These are phyloP conservation scores for Gasteruption jaculator DNA, from an alignment of 2,888 invertebrate species.

Conservation along the genomic window DNA sequence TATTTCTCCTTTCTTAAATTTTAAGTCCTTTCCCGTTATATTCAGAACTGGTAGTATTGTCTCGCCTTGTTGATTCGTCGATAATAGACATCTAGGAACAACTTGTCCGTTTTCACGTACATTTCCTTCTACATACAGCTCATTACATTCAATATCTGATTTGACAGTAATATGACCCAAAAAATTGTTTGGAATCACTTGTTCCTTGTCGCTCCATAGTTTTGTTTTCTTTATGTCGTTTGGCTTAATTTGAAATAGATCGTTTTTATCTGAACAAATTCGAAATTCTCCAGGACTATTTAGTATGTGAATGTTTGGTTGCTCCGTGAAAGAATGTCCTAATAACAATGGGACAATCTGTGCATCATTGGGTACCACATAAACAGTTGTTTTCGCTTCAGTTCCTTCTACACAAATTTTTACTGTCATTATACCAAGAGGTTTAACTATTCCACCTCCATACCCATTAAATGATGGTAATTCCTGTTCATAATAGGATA, in stretches of 20 bases:
- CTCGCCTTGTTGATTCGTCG: not conserved
- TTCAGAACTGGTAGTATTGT: slow-evolving; percentile 3
- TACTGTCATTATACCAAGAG: not conserved
- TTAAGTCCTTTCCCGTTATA: not conserved
- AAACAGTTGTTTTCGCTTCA: not conserved
- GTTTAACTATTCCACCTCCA: not conserved
- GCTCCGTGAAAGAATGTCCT: not conserved
- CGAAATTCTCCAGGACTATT: not conserved
- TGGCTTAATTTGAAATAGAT: too few species aligned
- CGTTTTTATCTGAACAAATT: not conserved
- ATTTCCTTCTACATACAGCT: not conserved
- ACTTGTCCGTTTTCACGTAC: not conserved
- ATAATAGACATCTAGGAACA: not conserved
- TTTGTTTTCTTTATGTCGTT: not conserved
- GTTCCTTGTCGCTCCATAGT: not conserved
- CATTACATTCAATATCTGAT: not conserved
- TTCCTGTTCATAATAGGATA: too few species aligned
- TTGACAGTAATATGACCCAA: slow-evolving; percentile 3
- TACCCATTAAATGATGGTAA: slow-evolving; percentile 1
- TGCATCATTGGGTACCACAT: slow-evolving; percentile 4
- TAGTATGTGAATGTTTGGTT: not conserved
- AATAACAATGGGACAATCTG: not conserved
- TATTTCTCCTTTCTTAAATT: slow-evolving; percentile 2
- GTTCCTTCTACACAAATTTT: not conserved
- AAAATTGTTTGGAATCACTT: not conserved